These are phyloP conservation scores for Graptemys geographica DNA, from an alignment of 2,797 vertebrate species.

Conservation along the genomic window DNA sequence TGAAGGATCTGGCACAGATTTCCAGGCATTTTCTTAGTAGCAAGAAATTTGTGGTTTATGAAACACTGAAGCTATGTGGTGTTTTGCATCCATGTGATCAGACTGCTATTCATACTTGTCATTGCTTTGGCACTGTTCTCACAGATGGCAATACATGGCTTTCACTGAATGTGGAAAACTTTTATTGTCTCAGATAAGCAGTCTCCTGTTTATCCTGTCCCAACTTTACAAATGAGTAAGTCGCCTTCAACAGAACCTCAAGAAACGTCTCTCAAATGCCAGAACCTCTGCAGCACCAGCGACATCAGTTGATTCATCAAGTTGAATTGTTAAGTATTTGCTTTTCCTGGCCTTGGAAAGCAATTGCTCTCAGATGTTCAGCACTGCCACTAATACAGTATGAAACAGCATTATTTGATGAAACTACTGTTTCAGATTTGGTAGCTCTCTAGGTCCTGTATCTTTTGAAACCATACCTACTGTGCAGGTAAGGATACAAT, in stretches of 20 bases:
- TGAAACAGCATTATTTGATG: background rate
- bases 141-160: background rate
- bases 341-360: conserved; percentile 23
- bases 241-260: background rate
- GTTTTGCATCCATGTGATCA: background rate
- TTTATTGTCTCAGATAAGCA: background rate
- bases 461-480: background rate
- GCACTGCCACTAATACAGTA: background rate
- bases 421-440: background rate
- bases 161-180: background rate
- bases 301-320: background rate
- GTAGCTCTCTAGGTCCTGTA: background rate
- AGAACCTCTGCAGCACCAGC: conserved; percentile 14
- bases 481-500: background rate
- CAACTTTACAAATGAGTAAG: background rate
- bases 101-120: background rate
- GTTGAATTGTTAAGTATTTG: conserved; percentile 8
- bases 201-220: background rate
- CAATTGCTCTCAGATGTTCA: background rate
- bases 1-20: background rate
- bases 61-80: accelerated
- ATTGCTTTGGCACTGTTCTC: background rate
- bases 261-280: background rate
- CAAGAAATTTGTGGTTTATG: conserved; percentile 33
- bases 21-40: background rate